Evolutionary conservation across 2,797 vertebrate species (phyloP).

Genomic region (Enteromius anoplus): DNA sequence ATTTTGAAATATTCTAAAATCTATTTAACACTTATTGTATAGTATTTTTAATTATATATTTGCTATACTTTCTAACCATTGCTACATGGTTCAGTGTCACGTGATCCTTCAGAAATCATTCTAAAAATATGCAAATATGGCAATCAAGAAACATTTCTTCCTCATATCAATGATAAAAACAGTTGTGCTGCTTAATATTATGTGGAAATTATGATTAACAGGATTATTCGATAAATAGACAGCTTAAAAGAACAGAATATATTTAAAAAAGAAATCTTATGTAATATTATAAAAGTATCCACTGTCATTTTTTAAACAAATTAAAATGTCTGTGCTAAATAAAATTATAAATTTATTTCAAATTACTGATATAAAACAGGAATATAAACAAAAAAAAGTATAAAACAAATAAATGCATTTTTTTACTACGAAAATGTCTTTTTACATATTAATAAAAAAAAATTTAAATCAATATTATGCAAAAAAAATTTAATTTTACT

Average conservation of each 20-base stretch:
- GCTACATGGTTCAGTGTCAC: background rate
- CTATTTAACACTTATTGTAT: background rate
- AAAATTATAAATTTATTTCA: background rate
- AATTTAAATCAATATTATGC: background rate
- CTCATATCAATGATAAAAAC: background rate
- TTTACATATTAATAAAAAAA: background rate
- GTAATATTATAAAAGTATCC: background rate
- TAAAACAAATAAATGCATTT: background rate
- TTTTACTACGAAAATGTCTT: background rate
- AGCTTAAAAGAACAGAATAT: background rate
- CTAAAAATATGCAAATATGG: background rate
- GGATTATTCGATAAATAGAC: background rate
- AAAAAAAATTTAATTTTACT: background rate
- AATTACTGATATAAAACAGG: background rate
- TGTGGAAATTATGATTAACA: background rate
- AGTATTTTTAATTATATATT: background rate
- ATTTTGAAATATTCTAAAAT: background rate
- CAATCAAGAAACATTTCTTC: background rate
- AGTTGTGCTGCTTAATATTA: background rate
- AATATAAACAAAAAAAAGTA: background rate
- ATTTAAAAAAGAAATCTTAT: background rate
- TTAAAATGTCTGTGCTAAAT: background rate
- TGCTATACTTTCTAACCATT: no score
- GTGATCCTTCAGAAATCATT: background rate
- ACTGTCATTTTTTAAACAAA: background rate